Conservation (phyloP, 1,140 invertebrate genomes). For the Capitella teleta region DNA sequence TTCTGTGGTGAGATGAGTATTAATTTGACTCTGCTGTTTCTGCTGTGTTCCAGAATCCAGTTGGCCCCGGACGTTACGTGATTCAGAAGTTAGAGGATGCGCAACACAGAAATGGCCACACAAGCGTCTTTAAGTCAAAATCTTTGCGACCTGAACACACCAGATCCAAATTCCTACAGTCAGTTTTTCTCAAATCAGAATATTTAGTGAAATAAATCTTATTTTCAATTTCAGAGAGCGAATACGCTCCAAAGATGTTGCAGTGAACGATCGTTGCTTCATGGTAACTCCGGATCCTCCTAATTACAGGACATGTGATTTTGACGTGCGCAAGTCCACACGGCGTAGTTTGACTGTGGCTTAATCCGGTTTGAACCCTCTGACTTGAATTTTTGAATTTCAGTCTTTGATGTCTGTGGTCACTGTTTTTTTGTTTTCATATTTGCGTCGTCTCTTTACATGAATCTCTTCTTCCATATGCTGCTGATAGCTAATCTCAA, state of each 20-base stretch:
- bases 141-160: conserved; percentile 20
- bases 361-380: no score
- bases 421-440: no score
- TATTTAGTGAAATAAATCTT: background rate
- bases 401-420: no score
- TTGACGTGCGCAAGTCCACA: no score
- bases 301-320: no score
- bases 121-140: conserved; percentile 33
- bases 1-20: background rate
- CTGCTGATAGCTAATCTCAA: no score
- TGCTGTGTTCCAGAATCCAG: conserved; percentile 26
- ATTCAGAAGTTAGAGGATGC: conserved; percentile 37
- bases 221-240: conserved; percentile 20
- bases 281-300: conserved; percentile 23
- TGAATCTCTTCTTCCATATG: no score
- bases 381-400: no score
- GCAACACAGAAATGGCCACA: conserved; percentile 30
- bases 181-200: background rate
- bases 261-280: conserved; percentile 21
- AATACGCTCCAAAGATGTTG: conserved; percentile 27
- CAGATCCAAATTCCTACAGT: conserved; percentile 32
- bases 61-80: conserved; percentile 37
- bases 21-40: background rate
- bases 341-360: no score
- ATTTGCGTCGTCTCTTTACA: no score